Evolutionary conservation across 2,797 vertebrate species (phyloP).

Genomic region (Erethizon dorsatum): DNA sequence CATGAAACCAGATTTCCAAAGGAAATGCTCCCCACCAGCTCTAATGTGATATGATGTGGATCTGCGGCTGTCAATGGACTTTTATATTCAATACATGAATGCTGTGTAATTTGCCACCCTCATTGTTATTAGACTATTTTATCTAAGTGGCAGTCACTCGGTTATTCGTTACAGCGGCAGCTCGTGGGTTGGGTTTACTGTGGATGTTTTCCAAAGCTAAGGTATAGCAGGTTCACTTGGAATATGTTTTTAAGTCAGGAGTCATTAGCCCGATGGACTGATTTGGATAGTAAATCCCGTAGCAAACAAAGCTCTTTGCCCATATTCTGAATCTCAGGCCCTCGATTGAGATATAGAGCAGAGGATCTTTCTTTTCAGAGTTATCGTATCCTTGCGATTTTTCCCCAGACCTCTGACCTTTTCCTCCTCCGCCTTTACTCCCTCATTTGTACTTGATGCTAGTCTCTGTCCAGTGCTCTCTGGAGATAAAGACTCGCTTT

Average conservation of each 20-base stretch:
- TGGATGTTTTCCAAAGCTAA: constrained; percentile 30
- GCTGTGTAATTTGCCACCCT: constrained; percentile 77
- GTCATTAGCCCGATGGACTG: neutral
- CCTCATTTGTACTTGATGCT: constrained; percentile 71
- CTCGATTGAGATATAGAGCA: neutral
- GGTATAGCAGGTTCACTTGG: constrained; percentile 12
- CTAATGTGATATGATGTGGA: constrained; percentile 11
- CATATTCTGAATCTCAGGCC: neutral
- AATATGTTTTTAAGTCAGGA: constrained; percentile 63
- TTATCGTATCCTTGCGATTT: constrained; percentile 54
- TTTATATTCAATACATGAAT: constrained; percentile 83
- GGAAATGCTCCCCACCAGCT: constrained; percentile 63
- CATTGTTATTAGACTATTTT: constrained; percentile 74
- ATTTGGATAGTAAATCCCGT: constrained; percentile 8
- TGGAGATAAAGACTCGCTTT: constrained; percentile 73
- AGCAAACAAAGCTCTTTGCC: constrained; percentile 54
- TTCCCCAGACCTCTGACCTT: constrained; percentile 87
- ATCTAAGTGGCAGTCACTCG: constrained; percentile 73
- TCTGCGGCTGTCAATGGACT: constrained; percentile 73
- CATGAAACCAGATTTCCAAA: constrained; percentile 75
- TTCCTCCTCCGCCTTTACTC: constrained; percentile 73
- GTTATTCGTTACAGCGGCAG: neutral
- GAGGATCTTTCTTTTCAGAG: neutral
- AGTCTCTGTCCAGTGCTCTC: constrained; percentile 73
- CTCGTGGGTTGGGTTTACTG: constrained; percentile 33